Evolutionary conservation across 2,113 vertebrate species (phyloP).

Genomic region (Syngnathoides biaculeatus): DNA sequence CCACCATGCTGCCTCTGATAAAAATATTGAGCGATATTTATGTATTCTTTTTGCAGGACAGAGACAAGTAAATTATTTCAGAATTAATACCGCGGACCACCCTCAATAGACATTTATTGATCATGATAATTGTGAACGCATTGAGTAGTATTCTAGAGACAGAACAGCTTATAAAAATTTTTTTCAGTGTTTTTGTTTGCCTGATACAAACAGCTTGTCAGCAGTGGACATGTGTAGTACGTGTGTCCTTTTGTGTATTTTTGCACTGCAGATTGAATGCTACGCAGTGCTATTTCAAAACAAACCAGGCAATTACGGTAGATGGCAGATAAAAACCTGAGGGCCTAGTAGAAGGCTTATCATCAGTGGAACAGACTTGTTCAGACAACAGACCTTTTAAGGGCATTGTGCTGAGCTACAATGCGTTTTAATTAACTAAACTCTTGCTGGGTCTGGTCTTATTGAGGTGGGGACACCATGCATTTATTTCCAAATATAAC

Average conservation of each 20-base stretch:
- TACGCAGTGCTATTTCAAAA: slow-evolving; percentile 38
- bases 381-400: slow-evolving; percentile 44
- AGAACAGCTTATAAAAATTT: not conserved
- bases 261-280: slow-evolving; percentile 42
- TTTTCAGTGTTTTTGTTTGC: not conserved
- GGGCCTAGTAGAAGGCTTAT: slow-evolving; percentile 38
- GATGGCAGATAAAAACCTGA: slow-evolving; percentile 53
- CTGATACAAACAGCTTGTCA: not conserved
- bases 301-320: slow-evolving; percentile 19
- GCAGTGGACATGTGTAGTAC: not conserved
- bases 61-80: not conserved
- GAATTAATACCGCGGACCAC: not conserved
- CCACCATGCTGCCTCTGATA: too few relatives aligned
- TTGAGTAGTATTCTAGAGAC: not conserved
- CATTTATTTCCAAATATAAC: not conserved
- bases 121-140: not conserved
- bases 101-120: not conserved
- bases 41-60: too few relatives aligned
- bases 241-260: slow-evolving; percentile 16
- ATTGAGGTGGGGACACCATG: not conserved
- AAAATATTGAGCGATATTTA: too few relatives aligned
- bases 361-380: slow-evolving; percentile 39
- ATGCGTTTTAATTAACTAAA: slow-evolving; percentile 12
- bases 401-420: slow-evolving; percentile 43
- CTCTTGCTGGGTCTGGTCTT: slow-evolving; percentile 2